Percentiles rank a stretch among this genome's conserved stretches.
These are phyloP conservation scores for Trachelus iudaicus DNA, from an alignment of 2,888 invertebrate species.

Conservation along the genomic window DNA sequence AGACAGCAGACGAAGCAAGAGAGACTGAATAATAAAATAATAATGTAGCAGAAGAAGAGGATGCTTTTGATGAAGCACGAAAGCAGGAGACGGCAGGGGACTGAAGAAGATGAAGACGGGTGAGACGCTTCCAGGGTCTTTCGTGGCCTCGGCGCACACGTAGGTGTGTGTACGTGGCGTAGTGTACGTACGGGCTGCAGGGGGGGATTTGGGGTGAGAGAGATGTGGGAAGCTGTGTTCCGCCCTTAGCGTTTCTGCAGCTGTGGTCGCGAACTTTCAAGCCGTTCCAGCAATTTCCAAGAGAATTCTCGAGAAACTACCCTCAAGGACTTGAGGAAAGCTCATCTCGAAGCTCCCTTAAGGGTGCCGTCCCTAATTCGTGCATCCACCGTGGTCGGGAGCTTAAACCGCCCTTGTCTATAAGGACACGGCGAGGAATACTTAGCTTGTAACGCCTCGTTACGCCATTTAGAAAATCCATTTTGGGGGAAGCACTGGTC, in stretches of 20 bases:
- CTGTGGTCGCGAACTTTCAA: neutral
- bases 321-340: neutral
- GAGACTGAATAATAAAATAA: neutral
- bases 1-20: neutral
- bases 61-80: neutral
- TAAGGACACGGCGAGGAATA: neutral
- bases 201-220: neutral
- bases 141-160: neutral
- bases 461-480: neutral
- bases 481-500: neutral
- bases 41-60: neutral
- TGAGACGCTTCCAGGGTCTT: neutral
- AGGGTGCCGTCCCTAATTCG: neutral
- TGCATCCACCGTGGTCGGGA: neutral
- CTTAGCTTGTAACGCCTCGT: neutral
- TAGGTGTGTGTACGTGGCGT: neutral
- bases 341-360: neutral
- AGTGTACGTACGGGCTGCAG: neutral
- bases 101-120: neutral
- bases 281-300: neutral
- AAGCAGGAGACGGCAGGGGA: neutral
- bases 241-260: neutral
- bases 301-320: neutral
- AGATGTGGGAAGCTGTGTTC: neutral
- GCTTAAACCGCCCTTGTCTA: neutral